A percentile compares a stretch with the other conserved stretches of the same genome.
phyloP scores from a whole-genome alignment of 2,797 vertebrate genomes.

The Myotis planiceps region DNA sequence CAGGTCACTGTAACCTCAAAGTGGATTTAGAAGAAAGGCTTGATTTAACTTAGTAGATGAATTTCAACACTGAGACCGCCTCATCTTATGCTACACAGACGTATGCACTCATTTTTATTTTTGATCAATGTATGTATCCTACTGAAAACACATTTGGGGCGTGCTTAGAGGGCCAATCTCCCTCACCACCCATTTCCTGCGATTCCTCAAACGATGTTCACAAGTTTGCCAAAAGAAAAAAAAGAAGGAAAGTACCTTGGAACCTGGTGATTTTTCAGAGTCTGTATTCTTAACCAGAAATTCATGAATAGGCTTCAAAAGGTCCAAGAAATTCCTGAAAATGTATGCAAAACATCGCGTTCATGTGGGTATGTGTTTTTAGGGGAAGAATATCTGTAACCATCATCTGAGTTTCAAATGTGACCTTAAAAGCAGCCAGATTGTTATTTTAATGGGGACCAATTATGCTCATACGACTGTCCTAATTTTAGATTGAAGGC shows the following conservation, averaged over 20 bases:
- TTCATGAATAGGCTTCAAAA: not conserved
- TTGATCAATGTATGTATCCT: not conserved
- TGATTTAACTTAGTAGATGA: not conserved
- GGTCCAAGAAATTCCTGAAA: slow-evolving; percentile 25
- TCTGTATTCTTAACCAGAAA: not conserved
- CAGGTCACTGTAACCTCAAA: not conserved
- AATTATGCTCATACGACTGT: not conserved
- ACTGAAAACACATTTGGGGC: not conserved
- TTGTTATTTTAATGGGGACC: not conserved
- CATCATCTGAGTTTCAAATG: not conserved
- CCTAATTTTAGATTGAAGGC: not conserved
- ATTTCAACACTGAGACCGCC: not conserved
- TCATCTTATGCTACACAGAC: not conserved
- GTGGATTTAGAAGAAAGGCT: not conserved
- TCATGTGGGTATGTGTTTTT: not conserved
- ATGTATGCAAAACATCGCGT: not conserved
- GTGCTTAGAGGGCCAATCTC: not conserved
- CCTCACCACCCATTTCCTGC: not conserved
- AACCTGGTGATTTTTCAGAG: not conserved
- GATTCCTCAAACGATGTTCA: not conserved
- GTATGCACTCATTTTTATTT: not conserved
- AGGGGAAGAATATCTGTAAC: not conserved
- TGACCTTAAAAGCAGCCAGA: not conserved
- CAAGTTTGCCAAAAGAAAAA: not conserved
- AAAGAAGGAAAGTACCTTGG: not conserved